A percentile compares a stretch with the other conserved stretches of the same genome.
phyloP scores from a whole-genome alignment of 2,113 vertebrate species.

The Lontra canadensis region DNA sequence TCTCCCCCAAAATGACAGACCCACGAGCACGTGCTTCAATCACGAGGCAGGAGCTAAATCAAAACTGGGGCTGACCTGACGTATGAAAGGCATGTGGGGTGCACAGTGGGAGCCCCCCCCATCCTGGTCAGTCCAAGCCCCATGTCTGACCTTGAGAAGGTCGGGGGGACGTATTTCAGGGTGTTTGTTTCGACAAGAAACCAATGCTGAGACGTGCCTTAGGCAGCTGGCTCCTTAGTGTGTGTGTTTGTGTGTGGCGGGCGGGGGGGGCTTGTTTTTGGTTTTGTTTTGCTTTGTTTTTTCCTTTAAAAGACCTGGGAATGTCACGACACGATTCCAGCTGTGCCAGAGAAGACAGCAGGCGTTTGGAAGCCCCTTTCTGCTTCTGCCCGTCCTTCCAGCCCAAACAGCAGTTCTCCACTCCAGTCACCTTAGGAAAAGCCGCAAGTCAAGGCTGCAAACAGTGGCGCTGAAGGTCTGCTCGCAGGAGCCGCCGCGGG shows the following conservation, averaged over 20 bases:
- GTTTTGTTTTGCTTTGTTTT: background rate
- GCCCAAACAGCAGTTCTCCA: background rate
- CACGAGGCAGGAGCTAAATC: fast-evolving
- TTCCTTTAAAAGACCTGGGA: background rate
- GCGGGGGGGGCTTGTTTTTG: background rate
- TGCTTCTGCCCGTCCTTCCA: background rate
- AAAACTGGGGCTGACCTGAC: no score
- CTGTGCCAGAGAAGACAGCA: fast-evolving
- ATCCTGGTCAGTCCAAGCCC: fast-evolving
- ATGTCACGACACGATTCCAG: fast-evolving
- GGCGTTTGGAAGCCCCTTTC: background rate
- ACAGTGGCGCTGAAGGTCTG: background rate
- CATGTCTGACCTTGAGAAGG: background rate
- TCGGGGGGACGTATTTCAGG: background rate
- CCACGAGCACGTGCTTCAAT: fast-evolving
- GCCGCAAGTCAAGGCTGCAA: background rate
- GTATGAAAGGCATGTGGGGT: background rate
- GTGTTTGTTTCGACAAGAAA: background rate
- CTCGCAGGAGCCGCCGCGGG: fast-evolving
- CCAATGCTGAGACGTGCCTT: background rate
- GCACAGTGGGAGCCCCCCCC: fast-evolving
- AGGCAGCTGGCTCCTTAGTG: background rate
- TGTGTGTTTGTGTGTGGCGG: background rate
- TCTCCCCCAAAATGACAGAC: background rate
- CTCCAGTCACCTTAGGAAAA: background rate